Evolutionary conservation across 2,113 vertebrate genomes (phyloP).

Genomic region (Siphamia tubifer): DNA sequence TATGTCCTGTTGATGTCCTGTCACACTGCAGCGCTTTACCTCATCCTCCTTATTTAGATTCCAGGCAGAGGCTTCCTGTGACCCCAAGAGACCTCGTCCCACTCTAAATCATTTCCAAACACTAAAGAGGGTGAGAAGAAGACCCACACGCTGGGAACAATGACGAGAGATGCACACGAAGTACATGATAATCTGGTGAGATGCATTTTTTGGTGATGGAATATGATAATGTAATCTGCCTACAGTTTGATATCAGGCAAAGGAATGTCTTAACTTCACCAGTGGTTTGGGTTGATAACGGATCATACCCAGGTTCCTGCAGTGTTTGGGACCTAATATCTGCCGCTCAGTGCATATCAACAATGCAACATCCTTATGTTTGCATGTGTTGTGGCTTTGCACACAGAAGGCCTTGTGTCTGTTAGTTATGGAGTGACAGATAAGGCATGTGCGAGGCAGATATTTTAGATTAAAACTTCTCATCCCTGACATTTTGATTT

Average conservation of each 20-base stretch:
- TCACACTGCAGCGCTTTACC: slow-evolving; percentile 38
- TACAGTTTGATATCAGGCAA: slow-evolving; percentile 11
- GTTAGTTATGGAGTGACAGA: neutral
- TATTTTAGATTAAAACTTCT: slow-evolving; percentile 24
- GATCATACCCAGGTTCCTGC: neutral
- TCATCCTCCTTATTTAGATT: slow-evolving; percentile 58
- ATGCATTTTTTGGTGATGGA: neutral
- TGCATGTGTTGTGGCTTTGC: neutral
- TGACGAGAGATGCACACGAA: neutral
- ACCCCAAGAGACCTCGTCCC: slow-evolving; percentile 42
- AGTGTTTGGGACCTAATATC: neutral
- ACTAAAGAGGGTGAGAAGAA: neutral
- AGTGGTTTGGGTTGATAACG: slow-evolving; percentile 1
- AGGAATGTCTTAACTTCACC: slow-evolving; percentile 20
- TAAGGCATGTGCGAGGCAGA: slow-evolving; percentile 2
- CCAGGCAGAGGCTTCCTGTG: slow-evolving; percentile 24
- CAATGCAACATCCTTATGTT: slow-evolving; percentile 32
- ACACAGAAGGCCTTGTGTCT: slow-evolving; percentile 25
- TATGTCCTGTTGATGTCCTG: slow-evolving; percentile 56
- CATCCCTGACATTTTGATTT: neutral
- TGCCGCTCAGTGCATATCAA: slow-evolving; percentile 20
- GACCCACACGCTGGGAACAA: neutral
- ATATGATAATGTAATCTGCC: slow-evolving; percentile 19
- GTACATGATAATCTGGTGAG: neutral
- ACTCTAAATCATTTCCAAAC: slow-evolving; percentile 34